Conservation (phyloP, 2,113 vertebrate genomes). For the Tyto alba region DNA sequence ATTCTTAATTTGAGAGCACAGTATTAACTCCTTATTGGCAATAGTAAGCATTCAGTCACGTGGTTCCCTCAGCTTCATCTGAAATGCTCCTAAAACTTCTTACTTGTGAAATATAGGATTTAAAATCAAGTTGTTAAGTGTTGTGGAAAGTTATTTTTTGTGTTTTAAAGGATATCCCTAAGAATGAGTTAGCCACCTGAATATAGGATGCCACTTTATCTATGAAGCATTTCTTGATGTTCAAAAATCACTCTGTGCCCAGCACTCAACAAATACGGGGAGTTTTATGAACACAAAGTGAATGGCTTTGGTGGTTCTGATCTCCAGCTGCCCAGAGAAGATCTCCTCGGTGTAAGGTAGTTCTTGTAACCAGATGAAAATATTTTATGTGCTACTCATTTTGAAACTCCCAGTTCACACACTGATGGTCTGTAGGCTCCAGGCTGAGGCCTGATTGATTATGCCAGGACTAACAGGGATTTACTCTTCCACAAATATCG, state of each 20-base stretch:
- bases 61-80: background rate
- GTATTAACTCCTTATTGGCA: background rate
- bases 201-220: background rate
- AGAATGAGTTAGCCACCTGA: background rate
- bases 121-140: background rate
- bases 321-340: background rate
- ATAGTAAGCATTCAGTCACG: background rate
- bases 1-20: background rate
- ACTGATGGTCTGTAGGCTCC: background rate
- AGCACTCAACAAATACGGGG: background rate
- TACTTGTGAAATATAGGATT: background rate
- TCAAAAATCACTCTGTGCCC: background rate
- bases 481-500: background rate
- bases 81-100: background rate
- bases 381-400: background rate
- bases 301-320: background rate
- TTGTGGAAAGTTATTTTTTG: background rate
- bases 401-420: conserved; percentile 6
- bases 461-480: background rate
- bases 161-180: background rate
- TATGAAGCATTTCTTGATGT: background rate
- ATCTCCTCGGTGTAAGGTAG: background rate
- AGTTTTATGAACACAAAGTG: background rate
- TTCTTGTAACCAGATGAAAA: background rate
- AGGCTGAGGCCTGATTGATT: conserved; percentile 4